Base-by-base conservation (phyloP, 2,888 invertebrate species). In the Psylliodes chrysocephalus region DNA sequence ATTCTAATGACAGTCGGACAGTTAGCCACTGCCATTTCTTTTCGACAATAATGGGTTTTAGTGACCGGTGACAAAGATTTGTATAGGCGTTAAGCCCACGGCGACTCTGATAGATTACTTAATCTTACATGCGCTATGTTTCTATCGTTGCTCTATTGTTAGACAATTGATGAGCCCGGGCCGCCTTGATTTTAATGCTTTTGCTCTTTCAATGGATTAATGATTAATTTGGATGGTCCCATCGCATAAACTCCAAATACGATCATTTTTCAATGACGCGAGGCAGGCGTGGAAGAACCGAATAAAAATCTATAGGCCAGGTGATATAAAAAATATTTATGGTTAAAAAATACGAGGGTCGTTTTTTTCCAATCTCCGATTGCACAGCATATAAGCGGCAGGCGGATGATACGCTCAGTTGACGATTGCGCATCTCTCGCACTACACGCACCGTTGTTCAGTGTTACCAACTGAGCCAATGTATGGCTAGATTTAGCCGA, bases 81-180 rank as follows among this genome's bases (percentile, higher is more conserved):
- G 70, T 70, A 68, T 68, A 66, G 70, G 70, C 70, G 70, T 66
- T 70, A 57, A 70, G 64, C 70, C 70, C 61, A 66, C 66, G 66
- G 66, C 56, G 69, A 71, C 67, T 69, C 65, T 69, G 67, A 69
- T 62, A 65, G 67, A 71, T 70, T 70, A 62, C 68, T 70, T 64
- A 70, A 70, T 71, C 68, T 76, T 71, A 73, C 75, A 74, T 75
- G 77, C 73, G 73, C 73, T 72, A 64, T 71, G 73, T 73, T 68
- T 69, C 66, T 73, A 75, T 75, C 76, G 73, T 73, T 73, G 75
- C 71, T 66, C 75, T 72, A 77, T 76, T 76, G 75, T 76, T 75
- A 71, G 74, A 76, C 76, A 77, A 77, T 77, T 77, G 77, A 77
- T 75, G 76, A 75, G 77, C 72, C 67, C 54, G 69, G 72, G 70